Base-by-base conservation (phyloP, 2,113 vertebrate genomes). In the Pelmatolapia mariae region DNA sequence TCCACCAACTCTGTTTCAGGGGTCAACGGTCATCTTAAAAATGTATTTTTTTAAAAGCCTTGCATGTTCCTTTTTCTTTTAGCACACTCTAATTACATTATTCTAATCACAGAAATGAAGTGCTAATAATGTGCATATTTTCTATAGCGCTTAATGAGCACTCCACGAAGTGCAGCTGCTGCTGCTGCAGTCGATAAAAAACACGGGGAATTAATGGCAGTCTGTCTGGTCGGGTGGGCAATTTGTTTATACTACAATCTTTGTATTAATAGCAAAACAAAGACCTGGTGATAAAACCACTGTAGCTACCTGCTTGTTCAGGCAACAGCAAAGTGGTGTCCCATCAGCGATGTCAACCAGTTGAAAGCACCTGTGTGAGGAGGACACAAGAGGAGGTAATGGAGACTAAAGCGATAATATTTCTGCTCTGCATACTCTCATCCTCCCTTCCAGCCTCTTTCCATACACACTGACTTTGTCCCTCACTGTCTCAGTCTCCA, bases 251-350 rank as follows among this genome's bases (percentile, higher is more conserved):
- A 82, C 53, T 88, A 81, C 81, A 89, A 85, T 91, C 93, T 92
- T 91, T 81, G 71, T 81, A 86, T 86, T 87, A 89, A 87, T 83
- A 56, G 76, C 86, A 66, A 93, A 89, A 88, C 84, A 91, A 87
- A 83, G 33, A 54, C 54, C 57, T 59, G 57, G 66, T 40, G 47
- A 83, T 86, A 90, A 91, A 93, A 90, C 12, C 33, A 66, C 80
- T 43, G 26, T 45, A 82, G 87, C 79, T 79, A 84, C 68, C 52
- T 83, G 40, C 86, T 87, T 89, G 89, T 90, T 91, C 76, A 38
- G 92, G 93, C 82, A 61, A 76, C 85, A 83, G 68, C 71, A 85
- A 86, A 88, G 81, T 57, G 59, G 76, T 90, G 73, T 43, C 71
- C 73, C 76, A 85, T 91, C 61, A 66, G 53, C 22, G 83, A 61